Conservation (phyloP, 2,888 invertebrate genomes). For the Cantharis rufa region DNA sequence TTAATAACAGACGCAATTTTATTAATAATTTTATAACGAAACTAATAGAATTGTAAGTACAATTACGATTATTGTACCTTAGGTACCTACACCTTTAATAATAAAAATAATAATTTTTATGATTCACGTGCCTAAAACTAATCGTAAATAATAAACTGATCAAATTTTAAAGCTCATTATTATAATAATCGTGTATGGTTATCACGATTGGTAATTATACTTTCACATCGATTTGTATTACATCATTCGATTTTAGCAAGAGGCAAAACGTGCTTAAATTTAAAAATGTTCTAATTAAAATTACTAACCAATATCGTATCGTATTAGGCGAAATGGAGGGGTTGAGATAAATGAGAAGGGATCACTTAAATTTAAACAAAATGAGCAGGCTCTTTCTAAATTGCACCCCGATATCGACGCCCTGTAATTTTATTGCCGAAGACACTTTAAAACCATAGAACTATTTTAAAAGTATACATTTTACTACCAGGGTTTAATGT, state of each 20-base stretch:
- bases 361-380: slow-evolving; percentile 31
- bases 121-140: slow-evolving; percentile 12
- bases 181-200: slow-evolving; percentile 5
- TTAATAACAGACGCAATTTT: neutral
- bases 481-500: slow-evolving; percentile 45
- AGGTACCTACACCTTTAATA: neutral
- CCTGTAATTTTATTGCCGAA: slow-evolving; percentile 52
- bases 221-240: slow-evolving; percentile 5
- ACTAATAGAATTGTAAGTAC: neutral
- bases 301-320: slow-evolving; percentile 13
- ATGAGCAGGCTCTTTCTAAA: slow-evolving; percentile 49
- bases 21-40: neutral
- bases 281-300: slow-evolving; percentile 8
- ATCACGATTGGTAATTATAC: neutral
- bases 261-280: neutral
- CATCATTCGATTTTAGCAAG: neutral
- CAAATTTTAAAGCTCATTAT: slow-evolving; percentile 10
- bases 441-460: slow-evolving; percentile 41
- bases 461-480: slow-evolving; percentile 30
- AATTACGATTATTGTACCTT: neutral
- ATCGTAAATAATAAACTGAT: slow-evolving; percentile 7
- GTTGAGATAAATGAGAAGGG: slow-evolving; percentile 12
- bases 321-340: slow-evolving; percentile 16
- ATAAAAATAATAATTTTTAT: neutral
- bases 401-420: slow-evolving; percentile 47